Evolutionary conservation across 2,888 invertebrate genomes (phyloP).

Genomic region (Eilema griseolum): DNA sequence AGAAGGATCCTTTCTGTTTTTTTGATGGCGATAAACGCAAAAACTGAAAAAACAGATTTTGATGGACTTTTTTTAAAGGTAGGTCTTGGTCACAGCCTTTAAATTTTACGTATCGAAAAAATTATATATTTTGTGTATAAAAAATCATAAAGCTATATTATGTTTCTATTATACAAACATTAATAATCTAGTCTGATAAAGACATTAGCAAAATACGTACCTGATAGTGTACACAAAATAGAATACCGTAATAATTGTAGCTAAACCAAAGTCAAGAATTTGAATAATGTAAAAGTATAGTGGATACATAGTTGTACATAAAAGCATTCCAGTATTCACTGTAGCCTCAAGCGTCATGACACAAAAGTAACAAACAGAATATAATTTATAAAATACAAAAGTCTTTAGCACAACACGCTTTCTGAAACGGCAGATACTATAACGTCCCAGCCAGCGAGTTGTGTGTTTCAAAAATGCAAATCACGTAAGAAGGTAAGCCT

Average conservation of each 20-base stretch:
- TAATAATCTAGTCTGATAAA: not conserved
- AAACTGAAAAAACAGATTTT: no score
- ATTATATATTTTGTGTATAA: not conserved
- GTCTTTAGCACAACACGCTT: not conserved
- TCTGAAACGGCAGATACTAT: not conserved
- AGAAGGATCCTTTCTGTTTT: no score
- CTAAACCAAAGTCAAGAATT: not conserved
- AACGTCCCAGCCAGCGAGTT: not conserved
- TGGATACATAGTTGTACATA: not conserved
- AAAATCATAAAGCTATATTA: not conserved
- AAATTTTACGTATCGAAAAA: no score
- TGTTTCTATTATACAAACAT: not conserved
- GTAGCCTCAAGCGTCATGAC: not conserved
- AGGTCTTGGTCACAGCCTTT: no score
- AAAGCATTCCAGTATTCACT: not conserved
- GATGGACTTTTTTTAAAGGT: no score
- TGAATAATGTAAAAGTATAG: not conserved
- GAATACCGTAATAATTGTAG: not conserved
- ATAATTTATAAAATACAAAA: no score
- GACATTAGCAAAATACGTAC: not conserved
- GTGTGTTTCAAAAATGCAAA: not conserved
- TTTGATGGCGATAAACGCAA: no score
- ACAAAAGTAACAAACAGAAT: not conserved
- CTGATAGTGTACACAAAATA: not conserved
- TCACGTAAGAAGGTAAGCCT: not conserved